These are phyloP conservation scores for Rhagonycha lutea DNA, from an alignment of 2,888 invertebrate species.

Conservation along the genomic window DNA sequence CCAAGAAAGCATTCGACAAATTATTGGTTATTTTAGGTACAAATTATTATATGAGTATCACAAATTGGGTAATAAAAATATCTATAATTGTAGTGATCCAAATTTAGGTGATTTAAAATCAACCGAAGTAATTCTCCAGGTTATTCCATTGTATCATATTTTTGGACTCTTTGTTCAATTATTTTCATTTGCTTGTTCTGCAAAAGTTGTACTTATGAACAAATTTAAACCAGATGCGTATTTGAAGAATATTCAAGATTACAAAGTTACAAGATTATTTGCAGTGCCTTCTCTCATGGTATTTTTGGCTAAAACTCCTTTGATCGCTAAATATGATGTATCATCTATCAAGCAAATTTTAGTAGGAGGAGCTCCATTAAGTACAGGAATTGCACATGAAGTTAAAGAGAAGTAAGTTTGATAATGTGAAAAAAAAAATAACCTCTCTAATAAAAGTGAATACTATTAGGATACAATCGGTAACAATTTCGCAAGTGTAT, in stretches of 20 bases:
- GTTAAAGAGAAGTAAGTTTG: slow-evolving; percentile 30
- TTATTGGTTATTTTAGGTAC: neutral
- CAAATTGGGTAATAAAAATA: neutral
- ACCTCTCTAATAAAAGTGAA: slow-evolving; percentile 31
- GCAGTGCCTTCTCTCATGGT: neutral
- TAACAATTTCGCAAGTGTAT: slow-evolving; percentile 4
- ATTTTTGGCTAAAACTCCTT: neutral
- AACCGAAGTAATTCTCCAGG: neutral
- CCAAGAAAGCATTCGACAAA: neutral
- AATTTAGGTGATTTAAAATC: neutral
- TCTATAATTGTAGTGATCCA: neutral
- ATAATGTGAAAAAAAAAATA: neutral
- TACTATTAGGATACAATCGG: neutral
- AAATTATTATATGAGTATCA: neutral
- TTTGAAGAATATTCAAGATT: neutral
- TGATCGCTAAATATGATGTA: neutral
- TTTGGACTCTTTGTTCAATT: neutral
- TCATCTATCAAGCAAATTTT: neutral
- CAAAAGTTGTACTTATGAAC: neutral
- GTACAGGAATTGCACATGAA: slow-evolving; percentile 64
- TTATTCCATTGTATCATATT: neutral
- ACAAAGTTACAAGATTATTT: neutral
- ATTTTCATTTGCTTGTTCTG: neutral
- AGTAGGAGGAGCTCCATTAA: neutral
- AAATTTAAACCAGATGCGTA: neutral